Evolutionary conservation across 2,888 invertebrate genomes (phyloP).

Genomic region (Agrochola lychnidis): DNA sequence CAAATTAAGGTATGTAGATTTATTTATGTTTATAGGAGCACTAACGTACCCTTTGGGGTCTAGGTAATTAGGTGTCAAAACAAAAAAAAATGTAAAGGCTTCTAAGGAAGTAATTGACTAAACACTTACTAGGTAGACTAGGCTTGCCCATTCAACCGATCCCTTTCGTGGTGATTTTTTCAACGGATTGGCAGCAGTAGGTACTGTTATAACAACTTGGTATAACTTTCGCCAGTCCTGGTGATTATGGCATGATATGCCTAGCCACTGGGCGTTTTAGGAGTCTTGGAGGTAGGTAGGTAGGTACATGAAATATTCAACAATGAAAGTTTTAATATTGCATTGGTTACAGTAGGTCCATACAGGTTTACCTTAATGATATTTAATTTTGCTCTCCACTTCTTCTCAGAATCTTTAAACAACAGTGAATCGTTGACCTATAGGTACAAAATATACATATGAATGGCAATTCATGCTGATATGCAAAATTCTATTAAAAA

Average conservation of each 20-base stretch:
- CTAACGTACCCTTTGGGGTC: too few relatives aligned
- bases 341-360: not conserved
- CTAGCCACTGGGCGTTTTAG: not conserved
- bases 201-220: not conserved
- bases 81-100: too few relatives aligned
- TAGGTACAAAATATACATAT: not conserved
- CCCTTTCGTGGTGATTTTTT: not conserved
- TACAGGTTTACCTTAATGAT: not conserved
- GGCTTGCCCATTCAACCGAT: not conserved
- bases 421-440: not conserved
- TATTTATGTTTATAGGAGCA: too few relatives aligned
- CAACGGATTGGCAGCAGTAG: not conserved
- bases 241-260: not conserved
- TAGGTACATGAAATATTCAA: not conserved
- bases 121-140: not conserved
- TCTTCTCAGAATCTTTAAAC: slow-evolving; percentile 2
- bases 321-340: too few relatives aligned
- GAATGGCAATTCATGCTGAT: slow-evolving; percentile 37
- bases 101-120: too few relatives aligned
- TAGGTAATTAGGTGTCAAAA: not conserved
- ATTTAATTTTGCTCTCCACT: not conserved
- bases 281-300: not conserved
- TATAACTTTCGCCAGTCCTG: not conserved
- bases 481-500: slow-evolving; percentile 16
- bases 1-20: not conserved